Evolutionary conservation across 2,797 vertebrate genomes (phyloP), one percentile per base, ranked within the genome.

Genomic region (Acanthopagrus latus): DNA sequence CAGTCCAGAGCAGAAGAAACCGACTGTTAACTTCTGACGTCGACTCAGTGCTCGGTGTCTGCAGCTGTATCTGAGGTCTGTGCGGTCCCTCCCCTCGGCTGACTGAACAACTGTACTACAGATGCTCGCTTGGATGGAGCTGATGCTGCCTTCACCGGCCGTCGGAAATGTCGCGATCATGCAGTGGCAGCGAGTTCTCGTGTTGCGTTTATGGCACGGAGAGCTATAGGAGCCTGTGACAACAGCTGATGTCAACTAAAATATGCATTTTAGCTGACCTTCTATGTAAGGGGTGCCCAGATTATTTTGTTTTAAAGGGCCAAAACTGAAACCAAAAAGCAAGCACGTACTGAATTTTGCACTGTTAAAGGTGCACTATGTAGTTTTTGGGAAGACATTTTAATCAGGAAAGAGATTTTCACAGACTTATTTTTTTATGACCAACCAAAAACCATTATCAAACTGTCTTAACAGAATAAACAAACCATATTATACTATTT

Each of bases 21-120:
- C 17, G 64, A 68, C 41, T 13, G 50, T 46, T 69, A 75, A 85
- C 78, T 86, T 76, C 71, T 55, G 41, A 54, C 79, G 81, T 83
- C 81, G 80, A 38, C 12, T 17, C 2, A 60, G 54, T 13, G 11
- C 20, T 65, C 59, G 62, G 50, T 62, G 21, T 27, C 33, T 8
- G 23, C 6, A 6, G 20, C 54, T n/a, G 60, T 6, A 10, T 38
- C 38, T 38, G 38, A 10, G 38, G 44, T 16, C 5, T 5, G 4
- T 20, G 23, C 46, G 68, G 71, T 62, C 66, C 76, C 74, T 80
- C 66, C 57, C 29, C 43, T n/a, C 74, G 18, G 5, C 68, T 63
- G 18, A 7, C 68, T 63, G 60, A 44, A 51, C 11, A 56, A 57
- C 76, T 48, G 67, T 12, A 62, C 74, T 38, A 64, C 71, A n/a